Percentiles rank a stretch among this genome's conserved stretches.
phyloP scores from a whole-genome alignment of 1,140 invertebrate genomes.

The Sarcophaga bullata region DNA sequence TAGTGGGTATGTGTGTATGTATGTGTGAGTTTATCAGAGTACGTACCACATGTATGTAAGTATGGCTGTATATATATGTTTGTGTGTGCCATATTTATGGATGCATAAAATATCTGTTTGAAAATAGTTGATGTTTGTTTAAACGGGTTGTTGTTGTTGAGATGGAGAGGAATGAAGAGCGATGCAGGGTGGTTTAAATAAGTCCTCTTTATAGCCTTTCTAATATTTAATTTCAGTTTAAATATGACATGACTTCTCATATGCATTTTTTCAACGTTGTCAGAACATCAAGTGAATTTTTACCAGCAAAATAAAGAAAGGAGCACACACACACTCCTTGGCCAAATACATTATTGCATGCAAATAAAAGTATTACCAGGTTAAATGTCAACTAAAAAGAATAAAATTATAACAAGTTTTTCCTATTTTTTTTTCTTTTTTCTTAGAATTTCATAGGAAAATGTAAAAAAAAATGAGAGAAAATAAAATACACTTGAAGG shows the following conservation, averaged over 20 bases:
- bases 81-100: neutral
- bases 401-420: too few relatives aligned
- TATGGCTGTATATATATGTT: neutral
- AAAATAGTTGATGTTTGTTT: neutral
- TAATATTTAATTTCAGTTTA: neutral
- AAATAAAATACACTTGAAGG: neutral
- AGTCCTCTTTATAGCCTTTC: neutral
- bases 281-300: neutral
- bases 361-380: too few relatives aligned
- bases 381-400: too few relatives aligned
- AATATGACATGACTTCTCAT: constrained; percentile 20
- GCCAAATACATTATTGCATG: too few relatives aligned
- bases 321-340: too few relatives aligned
- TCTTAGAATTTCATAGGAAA: neutral
- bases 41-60: neutral
- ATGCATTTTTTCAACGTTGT: neutral
- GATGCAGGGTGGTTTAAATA: too few relatives aligned
- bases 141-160: neutral
- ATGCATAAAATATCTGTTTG: constrained; percentile 9
- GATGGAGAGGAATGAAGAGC: too few relatives aligned
- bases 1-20: too few relatives aligned
- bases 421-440: neutral
- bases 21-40: too few relatives aligned
- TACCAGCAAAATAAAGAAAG: too few relatives aligned
- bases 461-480: neutral